Evolutionary conservation across 2,113 vertebrate genomes (phyloP), one percentile per base, ranked within the genome.

Genomic region (Alethe castanea): DNA sequence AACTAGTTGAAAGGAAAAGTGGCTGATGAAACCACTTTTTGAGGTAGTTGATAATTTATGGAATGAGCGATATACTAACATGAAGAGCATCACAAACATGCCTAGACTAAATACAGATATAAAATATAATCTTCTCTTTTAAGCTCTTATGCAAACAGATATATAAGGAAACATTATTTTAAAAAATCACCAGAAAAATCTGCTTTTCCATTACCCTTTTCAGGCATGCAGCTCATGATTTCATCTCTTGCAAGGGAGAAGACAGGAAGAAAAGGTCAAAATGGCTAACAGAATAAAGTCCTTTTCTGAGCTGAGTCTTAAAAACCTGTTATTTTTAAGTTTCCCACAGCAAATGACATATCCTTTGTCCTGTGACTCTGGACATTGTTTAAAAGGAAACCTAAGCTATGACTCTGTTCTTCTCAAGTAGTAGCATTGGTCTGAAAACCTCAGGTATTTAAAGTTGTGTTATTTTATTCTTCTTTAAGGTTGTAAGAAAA

Each of bases 1-100:
- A 96, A 83, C 57, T 47, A 81, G 64, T 83, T 96, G 62, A 92
- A 97, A 94, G 82, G 73, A 80, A 81, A 66, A 94, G 67, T 52
- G 50, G 66, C 64, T 90, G 67, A 72, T 77, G 73, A 88, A 86
- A 91, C 6, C 14, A 71, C 57, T 61, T 95, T 88, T 89, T 82
- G 71, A 94, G 79, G 54, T 61, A 90, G 69, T 11, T 69, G 61
- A 26, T 82, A 47, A 92, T 91, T 95, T 89, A 54, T 76, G 65
- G 24, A 81, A 76, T 54, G 47, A 81, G 42, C 74, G 79, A 59
- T 24, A 79, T 24, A 66, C 70, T 61, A 83, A 81, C 33, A 77
- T 52, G 40, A 73, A 67, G 33, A 81, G 12, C 29, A 14, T 59
- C 60, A 77, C 50, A 83, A 92, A 85, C 85, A 93, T 69, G 84